Conservation (phyloP, 2,888 invertebrate genomes). For the Tridacna gigas region DNA sequence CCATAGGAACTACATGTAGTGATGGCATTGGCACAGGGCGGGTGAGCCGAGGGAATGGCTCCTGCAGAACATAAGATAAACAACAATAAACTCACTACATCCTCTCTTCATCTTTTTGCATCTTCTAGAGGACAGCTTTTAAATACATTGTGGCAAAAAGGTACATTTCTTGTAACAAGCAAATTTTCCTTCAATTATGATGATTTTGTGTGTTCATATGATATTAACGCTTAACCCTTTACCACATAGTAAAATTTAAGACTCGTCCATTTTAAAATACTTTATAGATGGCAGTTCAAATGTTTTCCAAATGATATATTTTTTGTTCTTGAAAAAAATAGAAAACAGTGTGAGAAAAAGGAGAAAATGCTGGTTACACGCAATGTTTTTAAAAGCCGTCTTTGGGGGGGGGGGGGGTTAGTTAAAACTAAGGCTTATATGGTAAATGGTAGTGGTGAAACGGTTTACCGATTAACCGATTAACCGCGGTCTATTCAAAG, state of each 20-base stretch:
- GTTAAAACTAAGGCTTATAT: too few relatives aligned
- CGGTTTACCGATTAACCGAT: too few relatives aligned
- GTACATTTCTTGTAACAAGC: too few relatives aligned
- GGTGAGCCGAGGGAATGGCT: slow-evolving; percentile 60
- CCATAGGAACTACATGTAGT: slow-evolving; percentile 67
- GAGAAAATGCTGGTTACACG: not conserved
- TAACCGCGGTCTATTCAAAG: too few relatives aligned
- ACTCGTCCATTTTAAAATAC: not conserved
- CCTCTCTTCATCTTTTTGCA: too few relatives aligned
- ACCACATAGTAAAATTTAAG: not conserved
- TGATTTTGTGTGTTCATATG: too few relatives aligned
- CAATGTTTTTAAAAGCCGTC: not conserved
- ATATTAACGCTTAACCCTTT: too few relatives aligned
- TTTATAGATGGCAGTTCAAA: not conserved
- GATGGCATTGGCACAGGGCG: slow-evolving; percentile 64
- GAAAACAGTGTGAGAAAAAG: not conserved
- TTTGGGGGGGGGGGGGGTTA: too few relatives aligned
- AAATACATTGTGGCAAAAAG: too few relatives aligned
- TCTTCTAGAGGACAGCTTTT: too few relatives aligned
- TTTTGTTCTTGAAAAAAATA: not conserved
- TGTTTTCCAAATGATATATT: not conserved
- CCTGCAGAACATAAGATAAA: slow-evolving; percentile 40
- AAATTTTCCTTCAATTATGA: too few relatives aligned
- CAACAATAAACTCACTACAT: not conserved
- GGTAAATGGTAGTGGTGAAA: too few relatives aligned